Percentiles rank a stretch among this genome's conserved stretches.
Evolutionary conservation across 2,113 vertebrate species (phyloP).

Genomic region (Parus major): DNA sequence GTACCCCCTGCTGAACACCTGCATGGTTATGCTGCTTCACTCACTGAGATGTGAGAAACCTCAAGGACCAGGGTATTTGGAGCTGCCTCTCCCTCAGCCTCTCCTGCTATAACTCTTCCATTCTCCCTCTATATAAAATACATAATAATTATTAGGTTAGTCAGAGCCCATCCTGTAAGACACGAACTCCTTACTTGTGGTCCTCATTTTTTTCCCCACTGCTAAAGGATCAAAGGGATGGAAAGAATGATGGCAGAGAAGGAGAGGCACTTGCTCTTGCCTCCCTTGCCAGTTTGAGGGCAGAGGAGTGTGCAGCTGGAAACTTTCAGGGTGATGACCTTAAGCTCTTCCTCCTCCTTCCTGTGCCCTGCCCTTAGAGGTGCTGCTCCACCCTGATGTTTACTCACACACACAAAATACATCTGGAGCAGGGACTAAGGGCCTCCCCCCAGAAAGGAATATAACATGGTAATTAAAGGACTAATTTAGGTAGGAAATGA

Average conservation of each 20-base stretch:
- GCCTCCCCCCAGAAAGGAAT: not conserved
- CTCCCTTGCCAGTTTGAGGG: rapidly evolving
- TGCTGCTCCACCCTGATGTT: not conserved
- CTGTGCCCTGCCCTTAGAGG: not conserved
- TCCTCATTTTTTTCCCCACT: not conserved
- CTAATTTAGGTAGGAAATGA: not conserved
- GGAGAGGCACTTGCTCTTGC: not conserved
- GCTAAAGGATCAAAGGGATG: not conserved
- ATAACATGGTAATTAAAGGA: not conserved
- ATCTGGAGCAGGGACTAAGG: not conserved
- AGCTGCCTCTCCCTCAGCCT: not conserved
- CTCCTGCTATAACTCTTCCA: not conserved
- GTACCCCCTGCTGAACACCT: not conserved
- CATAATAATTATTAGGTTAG: not conserved
- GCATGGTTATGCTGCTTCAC: not conserved
- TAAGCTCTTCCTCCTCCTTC: not conserved
- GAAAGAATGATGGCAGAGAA: not conserved
- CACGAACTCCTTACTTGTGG: not conserved
- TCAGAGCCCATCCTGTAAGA: not conserved
- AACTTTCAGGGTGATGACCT: not conserved
- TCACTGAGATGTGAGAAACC: rapidly evolving
- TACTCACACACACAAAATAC: not conserved
- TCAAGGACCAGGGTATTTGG: not conserved
- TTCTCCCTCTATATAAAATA: not conserved
- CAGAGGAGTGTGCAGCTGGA: not conserved